Conservation (phyloP, 2,113 vertebrate genomes). For the Malurus melanocephalus region DNA sequence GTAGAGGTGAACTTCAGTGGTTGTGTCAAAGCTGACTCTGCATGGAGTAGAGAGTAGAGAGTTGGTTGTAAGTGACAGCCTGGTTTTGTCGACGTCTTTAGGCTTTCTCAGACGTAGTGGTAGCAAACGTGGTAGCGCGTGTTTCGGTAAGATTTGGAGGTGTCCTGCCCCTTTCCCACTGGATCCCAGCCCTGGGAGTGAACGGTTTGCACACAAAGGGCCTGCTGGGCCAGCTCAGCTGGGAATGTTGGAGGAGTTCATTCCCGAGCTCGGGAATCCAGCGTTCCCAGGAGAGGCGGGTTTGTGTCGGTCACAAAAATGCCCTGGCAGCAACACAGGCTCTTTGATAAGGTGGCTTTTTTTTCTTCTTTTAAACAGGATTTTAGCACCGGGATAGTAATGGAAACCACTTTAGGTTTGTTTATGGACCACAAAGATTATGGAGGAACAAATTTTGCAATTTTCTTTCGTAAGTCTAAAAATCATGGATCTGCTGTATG, state of each 20-base stretch:
- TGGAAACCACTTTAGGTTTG: conserved; percentile 59
- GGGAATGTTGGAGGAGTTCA: not conserved
- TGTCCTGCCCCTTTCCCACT: not conserved
- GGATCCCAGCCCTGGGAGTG: not conserved
- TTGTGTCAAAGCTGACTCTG: conserved; percentile 63
- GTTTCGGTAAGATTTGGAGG: conserved; percentile 23
- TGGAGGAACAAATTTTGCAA: conserved; percentile 62
- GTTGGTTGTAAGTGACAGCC: conserved; percentile 63
- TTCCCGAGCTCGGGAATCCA: not conserved
- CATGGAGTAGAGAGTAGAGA: conserved; percentile 64
- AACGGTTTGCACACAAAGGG: conserved; percentile 22
- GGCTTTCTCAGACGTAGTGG: conserved; percentile 54
- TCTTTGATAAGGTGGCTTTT: conserved; percentile 16
- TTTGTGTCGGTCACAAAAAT: not conserved
- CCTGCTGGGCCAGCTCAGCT: not conserved
- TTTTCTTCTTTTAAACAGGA: conserved; percentile 36
- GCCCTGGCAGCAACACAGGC: conserved; percentile 1
- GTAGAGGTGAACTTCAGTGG: conserved; percentile 56
- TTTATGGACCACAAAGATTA: conserved; percentile 65
- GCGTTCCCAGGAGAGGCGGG: not conserved
- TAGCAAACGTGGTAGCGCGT: conserved; percentile 55
- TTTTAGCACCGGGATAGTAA: conserved; percentile 57
- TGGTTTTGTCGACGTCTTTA: conserved; percentile 64
- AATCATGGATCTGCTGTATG: conserved; percentile 68
- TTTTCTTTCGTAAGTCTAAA: conserved; percentile 55